These are phyloP conservation scores for Mohoua ochrocephala DNA, from an alignment of 2,113 vertebrate species.

Conservation along the genomic window DNA sequence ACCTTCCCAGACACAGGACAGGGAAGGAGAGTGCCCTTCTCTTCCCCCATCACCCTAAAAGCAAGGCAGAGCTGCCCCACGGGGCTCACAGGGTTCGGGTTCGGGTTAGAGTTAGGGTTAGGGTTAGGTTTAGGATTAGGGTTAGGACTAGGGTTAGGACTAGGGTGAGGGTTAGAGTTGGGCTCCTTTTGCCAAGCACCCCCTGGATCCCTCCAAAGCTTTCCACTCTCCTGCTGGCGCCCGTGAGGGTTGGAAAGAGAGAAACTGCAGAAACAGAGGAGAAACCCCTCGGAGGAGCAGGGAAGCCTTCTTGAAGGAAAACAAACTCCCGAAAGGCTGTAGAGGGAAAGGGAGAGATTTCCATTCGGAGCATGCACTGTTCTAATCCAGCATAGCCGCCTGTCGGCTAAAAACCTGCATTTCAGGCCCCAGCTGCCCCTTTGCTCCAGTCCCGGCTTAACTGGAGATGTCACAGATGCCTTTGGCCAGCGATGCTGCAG, in stretches of 20 bases:
- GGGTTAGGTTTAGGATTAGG: no score
- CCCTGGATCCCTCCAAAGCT: accelerated
- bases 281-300: neutral
- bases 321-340: neutral
- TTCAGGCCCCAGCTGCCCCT: conserved; percentile 27
- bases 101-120: neutral
- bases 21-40: neutral
- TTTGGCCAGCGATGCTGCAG: conserved; percentile 39
- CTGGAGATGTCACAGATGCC: conserved; percentile 51
- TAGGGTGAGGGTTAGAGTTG: neutral
- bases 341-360: neutral
- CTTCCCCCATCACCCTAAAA: neutral
- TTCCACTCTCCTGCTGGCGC: neutral
- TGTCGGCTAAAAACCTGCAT: conserved; percentile 32
- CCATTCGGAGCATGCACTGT: neutral
- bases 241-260: accelerated
- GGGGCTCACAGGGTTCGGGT: neutral
- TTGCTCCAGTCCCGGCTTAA: conserved; percentile 21
- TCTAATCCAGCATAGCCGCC: conserved; percentile 46
- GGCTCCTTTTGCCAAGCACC: neutral
- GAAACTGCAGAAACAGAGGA: neutral
- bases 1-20: neutral
- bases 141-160: accelerated
- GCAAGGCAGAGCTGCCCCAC: neutral
- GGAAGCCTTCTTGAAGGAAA: neutral